These are phyloP conservation scores for Vidua chalybeata DNA, from an alignment of 2,113 vertebrate species.

Conservation along the genomic window DNA sequence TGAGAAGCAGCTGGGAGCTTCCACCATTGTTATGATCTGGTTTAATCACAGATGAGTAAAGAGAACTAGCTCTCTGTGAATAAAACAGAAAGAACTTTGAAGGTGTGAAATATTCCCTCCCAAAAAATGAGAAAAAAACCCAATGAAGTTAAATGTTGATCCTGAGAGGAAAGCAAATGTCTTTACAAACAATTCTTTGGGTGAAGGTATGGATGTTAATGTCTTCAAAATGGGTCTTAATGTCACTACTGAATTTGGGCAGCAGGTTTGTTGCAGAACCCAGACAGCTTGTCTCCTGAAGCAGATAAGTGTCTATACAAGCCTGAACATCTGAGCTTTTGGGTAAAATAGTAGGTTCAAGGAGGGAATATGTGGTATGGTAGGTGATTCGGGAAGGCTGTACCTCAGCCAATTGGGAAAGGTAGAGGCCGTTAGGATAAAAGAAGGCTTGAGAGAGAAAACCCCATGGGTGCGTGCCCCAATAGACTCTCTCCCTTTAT, in stretches of 20 bases:
- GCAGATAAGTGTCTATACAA: not conserved
- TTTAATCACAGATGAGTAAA: not conserved
- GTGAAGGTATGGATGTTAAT: fast-evolving
- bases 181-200: not conserved
- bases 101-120: not conserved
- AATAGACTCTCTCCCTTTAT: not conserved
- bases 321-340: not conserved
- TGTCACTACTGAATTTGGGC: not conserved
- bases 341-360: not conserved
- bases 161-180: not conserved
- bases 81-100: not conserved
- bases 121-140: not conserved
- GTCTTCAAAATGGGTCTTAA: not conserved
- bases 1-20: not conserved
- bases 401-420: not conserved
- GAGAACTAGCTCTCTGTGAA: not conserved
- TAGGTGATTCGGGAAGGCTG: fast-evolving
- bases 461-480: fast-evolving
- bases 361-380: not conserved
- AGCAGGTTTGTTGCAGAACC: not conserved
- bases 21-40: not conserved
- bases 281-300: not conserved
- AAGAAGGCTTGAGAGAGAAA: not conserved
- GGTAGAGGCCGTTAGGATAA: not conserved
- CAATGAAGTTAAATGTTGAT: not conserved